phyloP scores from a whole-genome alignment of 2,888 invertebrate species.

The Poecilus cupreus region DNA sequence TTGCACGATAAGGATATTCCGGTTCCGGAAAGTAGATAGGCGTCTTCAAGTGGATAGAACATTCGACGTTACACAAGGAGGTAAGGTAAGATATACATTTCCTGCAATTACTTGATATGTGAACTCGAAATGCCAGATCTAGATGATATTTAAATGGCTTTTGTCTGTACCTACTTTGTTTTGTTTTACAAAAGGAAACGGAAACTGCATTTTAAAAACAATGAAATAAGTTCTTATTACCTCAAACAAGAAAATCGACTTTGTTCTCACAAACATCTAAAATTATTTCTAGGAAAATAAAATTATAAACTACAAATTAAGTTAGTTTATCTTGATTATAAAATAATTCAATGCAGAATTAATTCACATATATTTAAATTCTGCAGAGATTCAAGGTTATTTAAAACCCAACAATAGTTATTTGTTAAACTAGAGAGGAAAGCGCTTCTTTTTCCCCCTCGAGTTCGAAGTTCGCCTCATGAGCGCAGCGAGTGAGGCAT shows the following conservation, averaged over 20 bases:
- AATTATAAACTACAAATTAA: not conserved
- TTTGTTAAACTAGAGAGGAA: too few relatives aligned
- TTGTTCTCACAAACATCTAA: not conserved
- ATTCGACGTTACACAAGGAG: slow-evolving; percentile 27
- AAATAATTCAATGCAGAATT: not conserved
- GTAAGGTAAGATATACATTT: slow-evolving; percentile 8
- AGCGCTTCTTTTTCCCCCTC: too few relatives aligned
- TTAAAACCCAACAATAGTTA: too few relatives aligned
- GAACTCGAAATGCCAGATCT: slow-evolving; percentile 33
- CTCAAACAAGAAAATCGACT: slow-evolving; percentile 28
- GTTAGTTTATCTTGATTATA: not conserved
- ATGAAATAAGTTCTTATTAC: slow-evolving; percentile 53
- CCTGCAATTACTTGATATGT: slow-evolving; percentile 56
- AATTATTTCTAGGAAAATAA: not conserved
- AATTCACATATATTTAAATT: not conserved
- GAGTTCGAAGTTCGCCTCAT: too few relatives aligned
- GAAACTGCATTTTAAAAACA: slow-evolving; percentile 48
- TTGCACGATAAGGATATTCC: not conserved
- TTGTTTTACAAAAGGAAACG: slow-evolving; percentile 48
- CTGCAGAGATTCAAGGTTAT: not conserved
- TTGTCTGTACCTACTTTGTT: slow-evolving; percentile 42
- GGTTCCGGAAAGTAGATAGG: slow-evolving; percentile 50
- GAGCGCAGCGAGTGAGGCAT: too few relatives aligned
- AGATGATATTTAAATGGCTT: slow-evolving; percentile 56
- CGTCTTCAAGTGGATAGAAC: not conserved